Evolutionary conservation across 2,797 vertebrate species (phyloP).

Genomic region (Hypotaenidia okinawae): DNA sequence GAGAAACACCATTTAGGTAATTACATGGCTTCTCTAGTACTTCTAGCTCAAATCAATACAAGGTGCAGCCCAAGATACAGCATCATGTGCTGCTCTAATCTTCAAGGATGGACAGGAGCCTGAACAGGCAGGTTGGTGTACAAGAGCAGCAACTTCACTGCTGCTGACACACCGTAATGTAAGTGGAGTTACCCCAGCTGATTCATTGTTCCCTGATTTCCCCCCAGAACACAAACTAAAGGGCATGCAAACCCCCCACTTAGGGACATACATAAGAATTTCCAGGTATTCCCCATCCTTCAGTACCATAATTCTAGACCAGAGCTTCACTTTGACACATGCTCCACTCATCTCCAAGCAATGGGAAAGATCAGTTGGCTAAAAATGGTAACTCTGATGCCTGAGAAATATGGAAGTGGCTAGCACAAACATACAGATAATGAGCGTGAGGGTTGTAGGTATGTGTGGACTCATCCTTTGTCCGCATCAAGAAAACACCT

Average conservation of each 20-base stretch:
- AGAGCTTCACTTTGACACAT: neutral
- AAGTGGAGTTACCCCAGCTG: neutral
- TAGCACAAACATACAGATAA: neutral
- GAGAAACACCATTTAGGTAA: neutral
- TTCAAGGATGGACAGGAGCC: neutral
- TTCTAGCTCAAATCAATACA: neutral
- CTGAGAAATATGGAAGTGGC: neutral
- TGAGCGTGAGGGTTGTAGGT: neutral
- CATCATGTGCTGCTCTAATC: neutral
- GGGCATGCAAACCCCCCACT: neutral
- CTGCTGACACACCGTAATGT: neutral
- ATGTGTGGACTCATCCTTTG: neutral
- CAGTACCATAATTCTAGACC: neutral
- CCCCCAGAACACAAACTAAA: neutral
- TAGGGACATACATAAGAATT: neutral
- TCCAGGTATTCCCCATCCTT: neutral
- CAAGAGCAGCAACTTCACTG: neutral
- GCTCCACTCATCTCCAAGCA: neutral
- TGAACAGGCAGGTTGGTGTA: fast-evolving
- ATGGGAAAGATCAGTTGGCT: neutral
- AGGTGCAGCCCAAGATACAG: neutral
- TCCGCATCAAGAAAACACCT: neutral
- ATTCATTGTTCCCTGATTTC: neutral
- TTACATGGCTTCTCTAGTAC: neutral
- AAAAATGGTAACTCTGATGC: neutral